Evolutionary conservation across 1,140 invertebrate genomes (phyloP), one percentile per base, ranked within the genome.

Genomic region (Acyrthosiphon pisum): DNA sequence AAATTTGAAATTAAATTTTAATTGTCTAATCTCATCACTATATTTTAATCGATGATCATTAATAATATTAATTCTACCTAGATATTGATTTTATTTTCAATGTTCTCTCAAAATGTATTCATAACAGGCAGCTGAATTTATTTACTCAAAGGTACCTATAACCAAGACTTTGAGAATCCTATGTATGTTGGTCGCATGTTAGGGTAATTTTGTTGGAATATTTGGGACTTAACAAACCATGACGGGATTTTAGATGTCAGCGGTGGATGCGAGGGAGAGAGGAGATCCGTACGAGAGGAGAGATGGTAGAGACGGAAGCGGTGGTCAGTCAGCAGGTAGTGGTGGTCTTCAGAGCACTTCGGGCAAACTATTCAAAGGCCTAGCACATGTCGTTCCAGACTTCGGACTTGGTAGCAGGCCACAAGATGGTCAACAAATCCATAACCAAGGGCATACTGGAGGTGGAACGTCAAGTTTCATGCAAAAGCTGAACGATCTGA

Each of bases 401-500:
- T 95, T 95, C 93, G 93, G 94, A 94, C 91, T 94, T 94, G 68
- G 93, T 94, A 83, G 93, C 76, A 37, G 86, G 89, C 8, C 88
- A 90, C 35, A 83, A 94, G 37, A n/a, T 68, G 87, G 84, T 46
- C 50, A 88, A 48, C 35, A 68, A n/a, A 23, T 68, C 86, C 48
- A 94, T 30, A 37, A 91, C 90, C 84, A 84, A 93, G 84, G 44
- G 30, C 90, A 83, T n/a, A n/a, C 41, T 2, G 35, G 35, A 6
- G 46, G 60, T 30, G 91, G 91, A n/a, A 56, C 96, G 18, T 97
- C 97, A 35, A 97, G 97, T 95, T 96, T 98, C 87, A 97, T 97
- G 97, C 97, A 97, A 95, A 98, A 97, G 94, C 96, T 98, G 94
- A 96, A 97, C 93, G 97, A 98, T 94, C 97, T 98, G 95, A 96